Evolutionary conservation across 2,113 vertebrate species (phyloP).

Genomic region (Pogonocichla stellata): DNA sequence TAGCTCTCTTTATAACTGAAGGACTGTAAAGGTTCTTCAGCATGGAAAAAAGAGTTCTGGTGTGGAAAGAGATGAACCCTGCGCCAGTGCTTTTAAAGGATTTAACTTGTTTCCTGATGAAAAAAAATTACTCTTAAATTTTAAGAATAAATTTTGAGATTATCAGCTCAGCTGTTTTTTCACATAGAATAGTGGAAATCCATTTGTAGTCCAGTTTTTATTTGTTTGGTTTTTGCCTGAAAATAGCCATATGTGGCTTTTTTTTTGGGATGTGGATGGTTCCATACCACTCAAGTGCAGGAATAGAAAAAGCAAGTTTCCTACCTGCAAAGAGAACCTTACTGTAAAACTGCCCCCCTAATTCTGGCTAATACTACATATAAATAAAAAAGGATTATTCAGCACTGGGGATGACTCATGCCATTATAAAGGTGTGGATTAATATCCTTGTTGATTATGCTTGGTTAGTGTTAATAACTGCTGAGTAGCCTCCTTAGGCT

Average conservation of each 20-base stretch:
- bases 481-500: conserved; percentile 6
- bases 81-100: not conserved
- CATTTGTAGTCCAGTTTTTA: not conserved
- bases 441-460: not conserved
- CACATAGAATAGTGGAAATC: not conserved
- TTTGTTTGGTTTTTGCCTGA: not conserved
- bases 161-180: not conserved
- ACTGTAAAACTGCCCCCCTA: not conserved
- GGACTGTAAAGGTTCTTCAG: not conserved
- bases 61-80: not conserved
- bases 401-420: conserved; percentile 20
- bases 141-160: not conserved
- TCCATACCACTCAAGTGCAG: not conserved
- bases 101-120: not conserved
- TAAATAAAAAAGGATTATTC: not conserved
- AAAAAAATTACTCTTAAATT: not conserved
- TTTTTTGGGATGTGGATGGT: not conserved
- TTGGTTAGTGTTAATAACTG: not conserved
- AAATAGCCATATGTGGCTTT: not conserved
- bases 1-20: not conserved
- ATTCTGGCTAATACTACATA: not conserved
- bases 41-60: not conserved
- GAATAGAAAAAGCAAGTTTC: not conserved
- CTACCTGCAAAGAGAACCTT: not conserved
- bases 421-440: conserved; percentile 18